Conservation (phyloP, 2,113 vertebrate genomes). For the Hyperopisus bebe region DNA sequence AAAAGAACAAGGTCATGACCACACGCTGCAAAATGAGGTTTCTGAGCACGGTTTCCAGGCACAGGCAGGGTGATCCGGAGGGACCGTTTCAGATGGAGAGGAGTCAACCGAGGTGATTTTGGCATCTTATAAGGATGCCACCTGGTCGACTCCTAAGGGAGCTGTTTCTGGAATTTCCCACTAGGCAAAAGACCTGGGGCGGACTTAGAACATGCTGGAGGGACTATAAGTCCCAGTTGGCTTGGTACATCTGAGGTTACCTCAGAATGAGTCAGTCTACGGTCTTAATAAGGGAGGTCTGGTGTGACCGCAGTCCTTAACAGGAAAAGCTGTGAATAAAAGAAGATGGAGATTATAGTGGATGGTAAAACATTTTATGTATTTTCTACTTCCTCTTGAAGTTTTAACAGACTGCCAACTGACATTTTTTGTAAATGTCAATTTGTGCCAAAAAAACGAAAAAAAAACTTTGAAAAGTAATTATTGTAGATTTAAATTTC, state of each 20-base stretch:
- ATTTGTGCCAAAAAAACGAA: not conserved
- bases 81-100: not conserved
- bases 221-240: not conserved
- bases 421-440: not conserved
- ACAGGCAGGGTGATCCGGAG: not conserved
- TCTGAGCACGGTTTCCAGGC: not conserved
- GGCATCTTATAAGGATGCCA: not conserved
- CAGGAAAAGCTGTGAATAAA: not conserved
- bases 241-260: not conserved
- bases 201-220: not conserved
- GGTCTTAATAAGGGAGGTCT: not conserved
- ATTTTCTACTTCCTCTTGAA: not conserved
- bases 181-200: not conserved
- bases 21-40: not conserved
- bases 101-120: not conserved
- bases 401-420: not conserved
- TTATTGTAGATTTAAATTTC: not conserved
- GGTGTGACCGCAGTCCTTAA: not conserved
- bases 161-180: not conserved
- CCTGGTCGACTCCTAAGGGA: not conserved
- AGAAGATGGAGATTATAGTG: not conserved
- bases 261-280: not conserved
- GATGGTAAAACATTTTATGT: not conserved
- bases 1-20: not conserved
- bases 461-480: not conserved